phyloP scores from a whole-genome alignment of 2,113 vertebrate species.

The Etia nguti region DNA sequence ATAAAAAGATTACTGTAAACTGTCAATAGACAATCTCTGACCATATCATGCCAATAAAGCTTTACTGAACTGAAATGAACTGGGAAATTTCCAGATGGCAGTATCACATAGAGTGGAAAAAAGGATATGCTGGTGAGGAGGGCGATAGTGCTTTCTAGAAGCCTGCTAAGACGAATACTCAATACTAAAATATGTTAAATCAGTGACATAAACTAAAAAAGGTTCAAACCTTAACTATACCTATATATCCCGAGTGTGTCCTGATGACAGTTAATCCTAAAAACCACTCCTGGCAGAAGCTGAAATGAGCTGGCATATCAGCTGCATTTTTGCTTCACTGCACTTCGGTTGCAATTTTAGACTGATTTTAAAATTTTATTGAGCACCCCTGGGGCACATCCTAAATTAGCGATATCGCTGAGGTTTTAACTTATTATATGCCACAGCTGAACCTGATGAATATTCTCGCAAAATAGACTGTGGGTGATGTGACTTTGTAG shows the following conservation, averaged over 20 bases:
- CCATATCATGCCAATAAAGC: neutral
- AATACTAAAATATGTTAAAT: neutral
- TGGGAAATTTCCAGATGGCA: neutral
- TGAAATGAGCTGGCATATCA: conserved; percentile 27
- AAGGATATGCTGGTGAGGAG: neutral
- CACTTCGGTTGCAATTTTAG: conserved; percentile 14
- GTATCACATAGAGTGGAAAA: neutral
- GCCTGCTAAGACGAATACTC: neutral
- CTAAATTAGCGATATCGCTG: conserved; percentile 9
- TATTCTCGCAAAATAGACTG: neutral
- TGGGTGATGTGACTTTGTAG: neutral
- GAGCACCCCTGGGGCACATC: conserved; percentile 13
- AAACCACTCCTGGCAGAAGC: conserved; percentile 38
- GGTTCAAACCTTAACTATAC: neutral
- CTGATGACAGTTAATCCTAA: conserved; percentile 57
- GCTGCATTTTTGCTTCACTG: conserved; percentile 23
- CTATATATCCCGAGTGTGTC: conserved; percentile 9
- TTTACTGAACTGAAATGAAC: neutral
- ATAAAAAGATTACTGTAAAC: neutral
- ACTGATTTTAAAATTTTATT: conserved; percentile 29
- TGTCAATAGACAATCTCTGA: neutral
- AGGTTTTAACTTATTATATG: conserved; percentile 15
- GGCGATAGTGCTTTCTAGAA: neutral
- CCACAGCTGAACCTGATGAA: neutral
- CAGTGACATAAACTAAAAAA: neutral